Conservation (phyloP, 2,888 invertebrate genomes). For the Dastarcus helophoroides region DNA sequence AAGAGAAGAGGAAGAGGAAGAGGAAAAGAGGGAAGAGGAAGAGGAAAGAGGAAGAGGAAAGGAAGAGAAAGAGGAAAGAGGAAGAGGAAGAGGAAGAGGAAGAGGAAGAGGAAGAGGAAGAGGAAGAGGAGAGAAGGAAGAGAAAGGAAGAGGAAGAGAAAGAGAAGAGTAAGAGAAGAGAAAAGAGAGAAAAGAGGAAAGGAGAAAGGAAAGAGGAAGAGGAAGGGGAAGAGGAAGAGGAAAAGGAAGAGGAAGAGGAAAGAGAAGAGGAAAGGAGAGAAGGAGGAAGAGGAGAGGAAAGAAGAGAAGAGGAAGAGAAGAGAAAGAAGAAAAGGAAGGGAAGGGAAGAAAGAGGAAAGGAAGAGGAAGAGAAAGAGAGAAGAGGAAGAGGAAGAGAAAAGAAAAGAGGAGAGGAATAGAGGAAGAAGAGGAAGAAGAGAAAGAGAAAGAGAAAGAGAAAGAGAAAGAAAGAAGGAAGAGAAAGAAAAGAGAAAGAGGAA, state of each 20-base stretch:
- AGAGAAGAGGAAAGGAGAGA: slow-evolving; percentile 12
- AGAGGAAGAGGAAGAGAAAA: no score
- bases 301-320: slow-evolving; percentile 3
- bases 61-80: slow-evolving; percentile 15
- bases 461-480: slow-evolving; percentile 14
- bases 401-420: no score
- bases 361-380: slow-evolving; percentile 6
- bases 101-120: slow-evolving; percentile 12
- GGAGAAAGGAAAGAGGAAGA: no score
- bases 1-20: slow-evolving; percentile 2
- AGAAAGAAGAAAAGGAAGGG: not conserved
- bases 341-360: slow-evolving; percentile 1
- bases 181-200: no score
- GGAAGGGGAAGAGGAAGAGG: slow-evolving; percentile 4
- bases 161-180: no score
- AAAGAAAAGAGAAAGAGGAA: slow-evolving; percentile 18
- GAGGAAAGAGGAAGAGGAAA: slow-evolving; percentile 19
- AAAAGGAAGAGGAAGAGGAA: slow-evolving; percentile 15
- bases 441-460: slow-evolving; percentile 16
- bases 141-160: no score
- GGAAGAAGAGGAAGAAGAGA: slow-evolving; percentile 9
- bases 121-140: no score
- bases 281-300: slow-evolving; percentile 12
- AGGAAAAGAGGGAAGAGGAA: no score
- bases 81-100: slow-evolving; percentile 12